Conservation (phyloP, 2,888 invertebrate species). For the Tenodera sinensis region DNA sequence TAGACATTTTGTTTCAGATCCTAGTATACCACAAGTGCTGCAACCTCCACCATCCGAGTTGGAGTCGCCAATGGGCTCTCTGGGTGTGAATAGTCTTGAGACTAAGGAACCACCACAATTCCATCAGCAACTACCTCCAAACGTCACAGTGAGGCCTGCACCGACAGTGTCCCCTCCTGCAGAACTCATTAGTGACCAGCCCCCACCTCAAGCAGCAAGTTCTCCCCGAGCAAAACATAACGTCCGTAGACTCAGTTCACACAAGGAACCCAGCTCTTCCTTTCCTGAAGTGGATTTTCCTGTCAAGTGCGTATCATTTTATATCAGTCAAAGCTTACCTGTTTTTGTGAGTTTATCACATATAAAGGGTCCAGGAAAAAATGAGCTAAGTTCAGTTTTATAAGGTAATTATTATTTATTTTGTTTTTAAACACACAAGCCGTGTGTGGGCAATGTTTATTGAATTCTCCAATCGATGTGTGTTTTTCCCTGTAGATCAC, state of each 20-base stretch:
- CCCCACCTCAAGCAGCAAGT: background rate
- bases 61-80: background rate
- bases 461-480: no score
- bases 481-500: no score
- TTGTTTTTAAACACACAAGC: no score
- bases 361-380: no score
- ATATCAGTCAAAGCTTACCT: no score
- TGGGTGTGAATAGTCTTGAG: background rate
- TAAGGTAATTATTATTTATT: no score
- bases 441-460: no score
- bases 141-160: background rate
- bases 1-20: conserved; percentile 43
- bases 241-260: conserved; percentile 16
- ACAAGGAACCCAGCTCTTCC: conserved; percentile 9
- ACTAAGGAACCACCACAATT: background rate
- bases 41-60: conserved; percentile 39
- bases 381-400: no score
- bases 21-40: conserved; percentile 50
- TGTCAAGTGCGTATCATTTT: conserved; percentile 33
- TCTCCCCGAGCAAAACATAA: background rate
- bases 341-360: no score
- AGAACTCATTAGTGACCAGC: background rate
- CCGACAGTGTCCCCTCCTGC: background rate
- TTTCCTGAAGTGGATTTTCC: conserved; percentile 35
- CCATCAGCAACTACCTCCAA: background rate